Base-by-base conservation (phyloP, 2,113 vertebrate species). In the Xiphophorus couchianus region DNA sequence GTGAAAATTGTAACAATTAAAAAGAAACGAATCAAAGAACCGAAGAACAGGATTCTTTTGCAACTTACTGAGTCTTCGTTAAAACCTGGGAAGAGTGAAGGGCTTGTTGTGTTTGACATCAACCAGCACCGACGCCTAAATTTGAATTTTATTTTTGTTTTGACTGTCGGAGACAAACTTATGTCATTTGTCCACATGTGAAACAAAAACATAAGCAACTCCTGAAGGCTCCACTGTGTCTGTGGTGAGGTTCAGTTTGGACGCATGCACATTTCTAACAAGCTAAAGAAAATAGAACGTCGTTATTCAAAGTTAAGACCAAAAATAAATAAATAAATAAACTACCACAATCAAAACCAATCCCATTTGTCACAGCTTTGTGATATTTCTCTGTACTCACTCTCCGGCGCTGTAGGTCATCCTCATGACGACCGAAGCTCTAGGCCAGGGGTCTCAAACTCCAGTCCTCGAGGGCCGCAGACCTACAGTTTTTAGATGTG, bases 361-460 rank as follows among this genome's bases (percentile, higher is more conserved):
- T 17, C 14, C 0, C 1, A 19, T 19, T 48, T 48, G 17, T 7
- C 44, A 48, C 5, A 48, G 4, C 4, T 48, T 17, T 5, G 13
- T 48, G 44, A 48, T 4, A 13, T 71, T n/a, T 63, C 6, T 0
- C 60, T 63, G 69, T 84, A 95, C 96, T 96, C 93, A 96, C 95
- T 94, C 92, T 92, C 91, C 93, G 71, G 92, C 80, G 60, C 95
- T 95, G 86, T 94, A 94, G 78, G 90, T 90, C 64, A 90, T 54
- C 84, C 94, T 95, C 96, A 96, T 95, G 87, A 80, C 31, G 76
- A 71, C 60, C 11, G 33, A 68, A 69, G 6, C 15, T 5, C 19
- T 28, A 28, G 28, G 28, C 28, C 28, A 28, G 28, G 28, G 1
- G 28, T 28, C 28, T 28, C 28, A 28, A 28, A 1, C 28, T 28